Evolutionary conservation across 2,888 invertebrate genomes (phyloP).

Genomic region (Pheosia tremula): DNA sequence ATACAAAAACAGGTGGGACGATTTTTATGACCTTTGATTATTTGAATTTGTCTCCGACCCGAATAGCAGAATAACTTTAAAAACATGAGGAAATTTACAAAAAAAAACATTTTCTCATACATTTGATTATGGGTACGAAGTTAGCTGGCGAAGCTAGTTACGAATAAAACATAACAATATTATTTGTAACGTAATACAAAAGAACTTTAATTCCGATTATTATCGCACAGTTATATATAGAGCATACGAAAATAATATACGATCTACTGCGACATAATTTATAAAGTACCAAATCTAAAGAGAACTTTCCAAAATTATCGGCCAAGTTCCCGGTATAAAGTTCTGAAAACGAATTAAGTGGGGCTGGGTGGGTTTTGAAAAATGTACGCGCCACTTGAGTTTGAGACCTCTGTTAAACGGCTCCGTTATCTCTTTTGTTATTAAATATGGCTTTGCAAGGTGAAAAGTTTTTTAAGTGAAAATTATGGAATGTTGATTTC

Average conservation of each 20-base stretch:
- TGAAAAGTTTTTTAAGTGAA: background rate
- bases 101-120: no score
- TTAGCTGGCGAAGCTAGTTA: no score
- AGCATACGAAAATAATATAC: constrained; percentile 47
- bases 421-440: constrained; percentile 27
- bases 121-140: no score
- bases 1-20: no score
- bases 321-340: constrained; percentile 50
- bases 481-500: background rate
- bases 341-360: constrained; percentile 54
- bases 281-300: constrained; percentile 46
- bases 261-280: constrained; percentile 36
- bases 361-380: constrained; percentile 46
- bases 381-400: constrained; percentile 41
- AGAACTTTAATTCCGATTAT: constrained; percentile 32
- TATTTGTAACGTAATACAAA: no score
- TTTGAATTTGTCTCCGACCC: no score
- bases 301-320: constrained; percentile 60
- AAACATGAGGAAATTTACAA: no score
- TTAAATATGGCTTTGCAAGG: constrained; percentile 11
- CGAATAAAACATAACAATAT: no score
- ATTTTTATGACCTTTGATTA: no score
- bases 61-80: no score
- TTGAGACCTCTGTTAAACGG: constrained; percentile 22
- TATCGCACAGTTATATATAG: constrained; percentile 26